Conservation (phyloP, 2,797 vertebrate genomes). For the Spondyliosoma cantharus region DNA sequence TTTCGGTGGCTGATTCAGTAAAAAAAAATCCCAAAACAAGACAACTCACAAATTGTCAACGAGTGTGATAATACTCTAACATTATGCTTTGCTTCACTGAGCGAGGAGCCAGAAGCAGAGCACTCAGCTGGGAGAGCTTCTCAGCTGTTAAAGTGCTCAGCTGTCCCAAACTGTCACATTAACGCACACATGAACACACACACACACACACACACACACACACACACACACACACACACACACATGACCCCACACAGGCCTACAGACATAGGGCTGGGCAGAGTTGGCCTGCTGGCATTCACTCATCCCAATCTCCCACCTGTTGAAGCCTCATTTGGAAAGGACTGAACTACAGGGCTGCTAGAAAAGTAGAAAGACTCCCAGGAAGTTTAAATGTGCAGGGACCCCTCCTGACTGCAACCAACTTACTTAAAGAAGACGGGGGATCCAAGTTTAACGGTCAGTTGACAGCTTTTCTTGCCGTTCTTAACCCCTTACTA, state of each 20-base stretch:
- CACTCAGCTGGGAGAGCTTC: slow-evolving; percentile 76
- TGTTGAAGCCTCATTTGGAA: slow-evolving; percentile 74
- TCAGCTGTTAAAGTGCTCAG: slow-evolving; percentile 68
- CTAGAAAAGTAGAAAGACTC: slow-evolving; percentile 28
- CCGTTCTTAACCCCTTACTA: neutral
- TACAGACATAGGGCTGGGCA: slow-evolving; percentile 29
- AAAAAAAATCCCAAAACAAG: too few relatives aligned
- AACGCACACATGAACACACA: slow-evolving; percentile 39
- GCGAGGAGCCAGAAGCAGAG: slow-evolving; percentile 11
- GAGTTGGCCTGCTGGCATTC: slow-evolving; percentile 46
- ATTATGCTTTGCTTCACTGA: slow-evolving; percentile 17
- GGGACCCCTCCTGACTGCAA: neutral
- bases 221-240: slow-evolving; percentile 40
- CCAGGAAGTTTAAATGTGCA: neutral
- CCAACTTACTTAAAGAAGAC: slow-evolving; percentile 10
- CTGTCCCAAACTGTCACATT: slow-evolving; percentile 77
- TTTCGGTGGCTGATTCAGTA: too few relatives aligned
- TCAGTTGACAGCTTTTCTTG: slow-evolving; percentile 34
- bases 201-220: slow-evolving; percentile 38
- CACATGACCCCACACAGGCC: slow-evolving; percentile 4
- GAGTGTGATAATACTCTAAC: slow-evolving; percentile 13
- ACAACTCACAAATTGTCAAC: neutral
- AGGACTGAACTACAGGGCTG: slow-evolving; percentile 22
- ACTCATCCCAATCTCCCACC: slow-evolving; percentile 70
- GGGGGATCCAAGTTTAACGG: slow-evolving; percentile 44